Evolutionary conservation across 2,113 vertebrate genomes (phyloP), one percentile per base, ranked within the genome.

Genomic region (Patagioenas fasciata): DNA sequence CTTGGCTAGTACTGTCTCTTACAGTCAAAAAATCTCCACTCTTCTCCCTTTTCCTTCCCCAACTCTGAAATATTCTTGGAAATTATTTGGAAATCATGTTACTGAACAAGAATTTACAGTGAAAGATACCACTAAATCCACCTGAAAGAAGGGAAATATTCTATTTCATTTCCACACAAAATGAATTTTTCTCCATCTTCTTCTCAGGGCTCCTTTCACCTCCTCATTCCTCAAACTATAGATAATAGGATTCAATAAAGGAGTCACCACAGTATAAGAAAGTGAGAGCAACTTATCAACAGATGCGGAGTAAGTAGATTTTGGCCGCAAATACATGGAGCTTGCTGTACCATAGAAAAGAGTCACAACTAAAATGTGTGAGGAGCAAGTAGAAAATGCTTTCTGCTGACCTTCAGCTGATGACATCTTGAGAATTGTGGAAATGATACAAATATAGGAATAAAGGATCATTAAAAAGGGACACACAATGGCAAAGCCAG

Each of bases 351-450:
- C 95, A 26, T 97, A 97, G 83, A 97, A 97, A 80, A 97, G 94
- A 29, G 93, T 97, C 51, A 97, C 97, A 25, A 97, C 96, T 20
- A 97, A 40, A 29, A 97, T 88, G 53, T 97, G 96, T 73, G 97
- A 97, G 40, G 96, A 97, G 36, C 96, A 97, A 50, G 96, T 97
- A 18, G 97, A 97, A 83, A 97, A 97, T n/a, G 91, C 91, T 69
- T 97, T 97, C 40, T 10, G 77, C 38, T 94, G 96, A 11, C 94
- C 95, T 58, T 97, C 91, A 25, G 75, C 80, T n/a, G 94, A 97
- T 4, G 94, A 82, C 93, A 96, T 97, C 71, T 70, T 95, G 51
- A 97, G 89, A 66, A 97, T 85, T 13, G 97, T 72, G 51, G 91
- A 91, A 79, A 97, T 93, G 4, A 89, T 95, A 24, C 36, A 11